Evolutionary conservation across 2,797 vertebrate genomes (phyloP).

Genomic region (Spea hammondii): DNA sequence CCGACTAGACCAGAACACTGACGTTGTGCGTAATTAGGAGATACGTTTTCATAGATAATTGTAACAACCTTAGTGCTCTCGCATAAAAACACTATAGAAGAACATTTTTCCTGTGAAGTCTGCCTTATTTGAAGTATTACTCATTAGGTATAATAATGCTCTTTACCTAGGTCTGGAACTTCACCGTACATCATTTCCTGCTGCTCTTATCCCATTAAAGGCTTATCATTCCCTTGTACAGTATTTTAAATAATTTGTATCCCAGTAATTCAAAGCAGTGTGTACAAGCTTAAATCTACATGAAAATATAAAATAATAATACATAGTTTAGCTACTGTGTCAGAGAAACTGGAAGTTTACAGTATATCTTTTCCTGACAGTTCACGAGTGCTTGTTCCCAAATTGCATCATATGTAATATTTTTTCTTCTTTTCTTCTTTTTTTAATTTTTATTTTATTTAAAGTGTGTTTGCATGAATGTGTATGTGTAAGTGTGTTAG

Average conservation of each 20-base stretch:
- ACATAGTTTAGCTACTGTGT: background rate
- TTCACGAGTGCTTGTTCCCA: background rate
- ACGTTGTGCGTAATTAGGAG: conserved; percentile 8
- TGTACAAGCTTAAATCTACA: background rate
- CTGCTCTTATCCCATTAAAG: conserved; percentile 40
- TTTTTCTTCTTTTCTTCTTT: background rate
- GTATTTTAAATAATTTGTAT: conserved; percentile 38
- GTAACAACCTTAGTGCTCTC: conserved; percentile 18
- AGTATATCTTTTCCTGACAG: background rate
- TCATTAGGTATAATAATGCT: conserved; percentile 38
- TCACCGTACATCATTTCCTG: background rate
- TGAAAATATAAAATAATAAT: conserved; percentile 17
- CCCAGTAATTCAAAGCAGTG: conserved; percentile 33
- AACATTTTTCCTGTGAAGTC: conserved; percentile 10
- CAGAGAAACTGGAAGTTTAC: background rate
- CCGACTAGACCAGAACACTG: background rate
- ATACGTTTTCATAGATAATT: conserved; percentile 21
- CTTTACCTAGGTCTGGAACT: conserved; percentile 19
- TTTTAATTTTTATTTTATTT: too few relatives aligned
- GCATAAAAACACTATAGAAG: background rate
- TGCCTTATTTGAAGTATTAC: conserved; percentile 27
- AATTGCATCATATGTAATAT: background rate
- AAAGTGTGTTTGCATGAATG: too few relatives aligned
- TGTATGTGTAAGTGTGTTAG: too few relatives aligned
- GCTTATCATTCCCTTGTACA: conserved; percentile 24